These are phyloP conservation scores for Monoplex corrugatus DNA, from an alignment of 2,888 invertebrate species.

Conservation along the genomic window DNA sequence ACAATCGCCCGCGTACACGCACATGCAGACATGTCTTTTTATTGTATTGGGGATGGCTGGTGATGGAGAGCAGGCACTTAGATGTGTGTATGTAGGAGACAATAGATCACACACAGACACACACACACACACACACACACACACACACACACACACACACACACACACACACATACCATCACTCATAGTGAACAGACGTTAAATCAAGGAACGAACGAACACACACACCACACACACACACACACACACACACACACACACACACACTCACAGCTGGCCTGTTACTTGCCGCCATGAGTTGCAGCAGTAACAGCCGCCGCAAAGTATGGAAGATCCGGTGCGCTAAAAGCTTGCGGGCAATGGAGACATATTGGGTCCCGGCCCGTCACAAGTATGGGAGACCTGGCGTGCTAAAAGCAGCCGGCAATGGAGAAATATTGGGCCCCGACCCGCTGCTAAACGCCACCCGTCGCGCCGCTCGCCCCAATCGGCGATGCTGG, in stretches of 20 bases:
- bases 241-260: constrained; percentile 5
- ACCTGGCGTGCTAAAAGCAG: too few species aligned
- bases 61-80: too few species aligned
- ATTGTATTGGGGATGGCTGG: too few species aligned
- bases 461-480: neutral
- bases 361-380: too few species aligned
- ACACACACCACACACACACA: neutral
- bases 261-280: constrained; percentile 22
- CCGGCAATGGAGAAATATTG: neutral
- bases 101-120: neutral
- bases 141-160: constrained; percentile 22
- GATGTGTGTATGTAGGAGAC: too few species aligned
- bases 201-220: neutral
- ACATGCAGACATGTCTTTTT: too few species aligned
- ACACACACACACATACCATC: neutral
- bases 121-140: constrained; percentile 28
- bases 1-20: too few species aligned
- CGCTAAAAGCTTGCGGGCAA: too few species aligned
- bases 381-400: too few species aligned
- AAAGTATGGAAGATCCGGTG: too few species aligned
- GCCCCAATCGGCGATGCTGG: neutral
- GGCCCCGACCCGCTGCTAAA: neutral
- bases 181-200: neutral
- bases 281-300: too few species aligned
- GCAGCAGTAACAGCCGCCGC: too few species aligned